phyloP scores from a whole-genome alignment of 1,140 invertebrate species.

The Bombus soroeensis region DNA sequence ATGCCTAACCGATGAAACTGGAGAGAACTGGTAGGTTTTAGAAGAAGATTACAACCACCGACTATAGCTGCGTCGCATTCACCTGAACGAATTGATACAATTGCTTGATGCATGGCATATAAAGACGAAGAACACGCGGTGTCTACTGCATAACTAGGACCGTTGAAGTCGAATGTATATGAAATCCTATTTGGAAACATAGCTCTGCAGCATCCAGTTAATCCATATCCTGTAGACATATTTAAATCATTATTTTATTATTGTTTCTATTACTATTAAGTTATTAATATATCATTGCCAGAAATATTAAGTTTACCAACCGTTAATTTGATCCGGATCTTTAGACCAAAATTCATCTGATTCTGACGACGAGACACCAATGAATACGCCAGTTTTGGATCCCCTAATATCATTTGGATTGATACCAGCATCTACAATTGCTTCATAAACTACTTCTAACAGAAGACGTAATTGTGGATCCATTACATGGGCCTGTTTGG shows the following conservation, averaged over 20 bases:
- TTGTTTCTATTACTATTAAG: background rate
- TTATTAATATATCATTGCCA: background rate
- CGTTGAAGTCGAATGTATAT: slow-evolving; percentile 96
- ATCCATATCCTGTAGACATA: slow-evolving; percentile 86
- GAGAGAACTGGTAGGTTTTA: slow-evolving; percentile 95
- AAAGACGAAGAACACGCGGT: slow-evolving; percentile 98
- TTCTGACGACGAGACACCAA: slow-evolving; percentile 94
- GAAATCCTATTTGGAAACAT: slow-evolving; percentile 99
- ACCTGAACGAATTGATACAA: slow-evolving; percentile 90
- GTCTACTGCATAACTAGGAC: slow-evolving; percentile 96
- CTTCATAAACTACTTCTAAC: slow-evolving; percentile 96
- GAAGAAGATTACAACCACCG: slow-evolving; percentile 90
- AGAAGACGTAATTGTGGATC: slow-evolving; percentile 96
- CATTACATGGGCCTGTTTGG: slow-evolving; percentile 97
- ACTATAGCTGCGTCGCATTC: slow-evolving; percentile 97
- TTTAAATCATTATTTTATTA: background rate
- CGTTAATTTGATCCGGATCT: slow-evolving; percentile 91
- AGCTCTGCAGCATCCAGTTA: slow-evolving; percentile 95
- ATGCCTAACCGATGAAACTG: slow-evolving; percentile 96
- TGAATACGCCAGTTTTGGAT: slow-evolving; percentile 94
- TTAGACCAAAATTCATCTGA: slow-evolving; percentile 91
- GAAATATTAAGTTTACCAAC: slow-evolving; percentile 72
- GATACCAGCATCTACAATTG: slow-evolving; percentile 95
- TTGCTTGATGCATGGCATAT: slow-evolving; percentile 94
- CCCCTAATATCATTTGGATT: slow-evolving; percentile 92